Evolutionary conservation across 1,140 invertebrate genomes (phyloP), one percentile per base, ranked within the genome.

Genomic region (Drosophila kanapiae): DNA sequence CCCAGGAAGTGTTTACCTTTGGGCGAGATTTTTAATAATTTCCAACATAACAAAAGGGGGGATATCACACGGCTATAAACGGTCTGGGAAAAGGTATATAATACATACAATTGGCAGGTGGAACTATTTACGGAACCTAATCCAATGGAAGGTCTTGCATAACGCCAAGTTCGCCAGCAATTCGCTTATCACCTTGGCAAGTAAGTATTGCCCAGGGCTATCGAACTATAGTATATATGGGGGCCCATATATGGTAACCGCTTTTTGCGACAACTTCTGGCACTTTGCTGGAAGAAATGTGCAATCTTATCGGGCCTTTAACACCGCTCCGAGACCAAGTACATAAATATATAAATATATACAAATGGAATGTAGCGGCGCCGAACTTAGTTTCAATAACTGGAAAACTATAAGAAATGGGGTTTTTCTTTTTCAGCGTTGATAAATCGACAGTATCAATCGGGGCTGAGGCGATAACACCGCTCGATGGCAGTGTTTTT

Each of bases 281-380:
- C 82, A 60, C 38, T 87, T 87, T 29, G 61, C 53, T 48, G 38
- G 49, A 51, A 33, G 27, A 51, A 59, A 13, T 27, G 27, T 63
- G 80, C 80, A 87, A 87, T 87, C 83, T 87, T 88, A 87, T 87
- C 82, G 57, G 35, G 42, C 10, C 27, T 54, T 60, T 48, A 51
- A 23, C 57, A 45, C 67, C 68, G 35, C 47, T 49, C 16, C 35
- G 45, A 65, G 37, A 69, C 31, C 11, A 18, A 65, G 51, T 59
- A 37, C 31, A 54, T 58, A 72, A 49, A 60, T n/a, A 65, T 16
- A 42, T 23, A 54, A 31, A 4, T 5, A 38, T 6, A 38, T 51
- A 51, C 10, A 62, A 49, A 18, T 33, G 42, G 23, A 35, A 29
- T 48, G 63, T n/a, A 31, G 64, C 48, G 33, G 64, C 48, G 33